Conservation (phyloP, 2,888 invertebrate species). For the Leptothorax acervorum region DNA sequence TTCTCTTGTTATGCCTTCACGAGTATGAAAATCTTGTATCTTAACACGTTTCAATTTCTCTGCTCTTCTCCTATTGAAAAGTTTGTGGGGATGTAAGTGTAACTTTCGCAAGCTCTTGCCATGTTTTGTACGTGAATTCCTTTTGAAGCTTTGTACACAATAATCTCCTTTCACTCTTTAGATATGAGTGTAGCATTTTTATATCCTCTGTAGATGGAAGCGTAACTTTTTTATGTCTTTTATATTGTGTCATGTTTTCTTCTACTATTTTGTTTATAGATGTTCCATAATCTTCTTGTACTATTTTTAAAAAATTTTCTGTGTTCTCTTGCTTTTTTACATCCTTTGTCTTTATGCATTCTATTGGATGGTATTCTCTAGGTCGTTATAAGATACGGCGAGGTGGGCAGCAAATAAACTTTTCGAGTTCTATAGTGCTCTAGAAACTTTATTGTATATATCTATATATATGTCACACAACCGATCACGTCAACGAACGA, state of each 20-base stretch:
- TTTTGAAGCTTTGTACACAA: slow-evolving; percentile 36
- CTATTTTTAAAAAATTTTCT: slow-evolving; percentile 52
- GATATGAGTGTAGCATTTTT: slow-evolving; percentile 28
- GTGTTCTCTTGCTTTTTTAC: background rate
- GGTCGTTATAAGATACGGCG: too few relatives aligned
- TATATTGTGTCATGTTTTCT: slow-evolving; percentile 20
- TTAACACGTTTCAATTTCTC: slow-evolving; percentile 44
- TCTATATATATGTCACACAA: too few relatives aligned
- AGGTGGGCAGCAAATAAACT: too few relatives aligned
- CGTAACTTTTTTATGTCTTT: slow-evolving; percentile 48
- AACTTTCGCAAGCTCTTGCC: slow-evolving; percentile 22
- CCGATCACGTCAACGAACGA: too few relatives aligned
- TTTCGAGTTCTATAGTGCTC: too few relatives aligned
- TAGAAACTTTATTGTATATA: too few relatives aligned
- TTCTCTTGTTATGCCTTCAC: slow-evolving; percentile 6
- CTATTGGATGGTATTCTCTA: too few relatives aligned
- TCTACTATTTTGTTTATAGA: slow-evolving; percentile 43
- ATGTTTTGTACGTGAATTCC: slow-evolving; percentile 33
- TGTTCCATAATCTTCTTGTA: slow-evolving; percentile 43
- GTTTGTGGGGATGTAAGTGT: slow-evolving; percentile 37
- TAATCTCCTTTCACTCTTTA: slow-evolving; percentile 30
- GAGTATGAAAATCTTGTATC: slow-evolving; percentile 38
- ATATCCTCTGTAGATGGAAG: slow-evolving; percentile 51
- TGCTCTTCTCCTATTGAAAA: slow-evolving; percentile 53
- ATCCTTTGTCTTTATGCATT: slow-evolving; percentile 5